Conservation (phyloP, 1,140 invertebrate genomes). For the Trialeurodes vaporariorum region DNA sequence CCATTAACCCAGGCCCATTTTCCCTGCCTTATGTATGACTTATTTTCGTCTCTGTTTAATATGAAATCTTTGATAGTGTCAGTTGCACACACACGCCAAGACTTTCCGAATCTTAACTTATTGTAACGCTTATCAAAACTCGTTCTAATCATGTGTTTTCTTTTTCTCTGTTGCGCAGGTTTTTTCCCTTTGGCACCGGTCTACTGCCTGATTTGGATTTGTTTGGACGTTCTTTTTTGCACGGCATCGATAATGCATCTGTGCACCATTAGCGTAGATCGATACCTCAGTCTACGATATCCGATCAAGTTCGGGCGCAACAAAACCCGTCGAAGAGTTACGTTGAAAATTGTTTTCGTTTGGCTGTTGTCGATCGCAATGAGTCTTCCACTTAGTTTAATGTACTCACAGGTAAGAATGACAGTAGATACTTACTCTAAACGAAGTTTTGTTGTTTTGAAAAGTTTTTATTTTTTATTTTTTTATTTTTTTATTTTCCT, state of each 20-base stretch:
- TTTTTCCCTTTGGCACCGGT: constrained; percentile 68
- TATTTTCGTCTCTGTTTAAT: no score
- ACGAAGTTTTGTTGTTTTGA: background rate
- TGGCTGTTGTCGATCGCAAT: constrained; percentile 82
- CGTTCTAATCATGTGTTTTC: no score
- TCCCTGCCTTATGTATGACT: no score
- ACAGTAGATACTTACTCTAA: background rate
- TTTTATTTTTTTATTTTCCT: no score
- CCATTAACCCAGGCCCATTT: no score
- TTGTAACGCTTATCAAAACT: no score
- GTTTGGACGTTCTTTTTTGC: constrained; percentile 86
- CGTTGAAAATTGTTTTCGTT: constrained; percentile 78
- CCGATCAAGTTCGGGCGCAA: constrained; percentile 83
- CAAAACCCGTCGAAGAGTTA: constrained; percentile 73
- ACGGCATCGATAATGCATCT: constrained; percentile 93
- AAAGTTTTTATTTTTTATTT: no score
- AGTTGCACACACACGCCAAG: no score
- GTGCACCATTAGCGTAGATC: constrained; percentile 88
- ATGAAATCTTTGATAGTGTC: no score
- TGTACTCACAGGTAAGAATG: constrained; percentile 64
- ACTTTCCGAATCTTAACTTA: no score
- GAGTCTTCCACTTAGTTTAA: constrained; percentile 72
- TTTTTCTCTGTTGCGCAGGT: constrained; percentile 43
- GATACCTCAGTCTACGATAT: constrained; percentile 71
- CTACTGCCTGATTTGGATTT: constrained; percentile 77